phyloP scores from a whole-genome alignment of 1,140 invertebrate species.

The Drosophila kohkoa region DNA sequence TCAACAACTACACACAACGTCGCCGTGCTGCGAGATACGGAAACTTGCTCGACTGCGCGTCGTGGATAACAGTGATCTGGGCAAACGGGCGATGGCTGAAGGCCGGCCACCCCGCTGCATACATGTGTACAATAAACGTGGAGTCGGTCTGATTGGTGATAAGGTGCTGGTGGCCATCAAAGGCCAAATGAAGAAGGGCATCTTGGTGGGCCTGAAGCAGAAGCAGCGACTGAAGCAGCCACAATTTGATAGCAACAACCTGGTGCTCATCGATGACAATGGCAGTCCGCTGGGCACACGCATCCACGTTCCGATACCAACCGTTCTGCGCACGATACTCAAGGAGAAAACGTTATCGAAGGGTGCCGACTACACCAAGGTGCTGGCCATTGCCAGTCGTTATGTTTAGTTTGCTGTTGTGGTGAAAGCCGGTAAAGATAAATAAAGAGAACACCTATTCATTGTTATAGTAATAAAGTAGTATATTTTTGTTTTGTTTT shows the following conservation, averaged over 20 bases:
- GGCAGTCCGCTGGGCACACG: constrained; percentile 96
- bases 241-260: constrained; percentile 98
- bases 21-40: constrained; percentile 87
- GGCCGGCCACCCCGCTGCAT: constrained; percentile 96
- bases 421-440: background rate
- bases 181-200: constrained; percentile 98
- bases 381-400: constrained; percentile 95
- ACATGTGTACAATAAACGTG: constrained; percentile 94
- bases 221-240: constrained; percentile 93
- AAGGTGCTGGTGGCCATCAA: constrained; percentile 97
- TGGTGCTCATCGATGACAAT: constrained; percentile 98
- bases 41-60: constrained; percentile 93
- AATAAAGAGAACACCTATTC: constrained; percentile 15
- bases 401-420: constrained; percentile 90
- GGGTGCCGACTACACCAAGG: constrained; percentile 97
- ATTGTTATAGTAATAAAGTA: constrained; percentile 52
- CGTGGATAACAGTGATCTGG: constrained; percentile 98
- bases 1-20: constrained; percentile 86
- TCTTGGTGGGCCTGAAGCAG: constrained; percentile 96
- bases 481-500: constrained; percentile 49
- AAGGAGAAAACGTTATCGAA: constrained; percentile 93
- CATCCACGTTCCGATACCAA: constrained; percentile 97
- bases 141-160: constrained; percentile 89
- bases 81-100: constrained; percentile 96
- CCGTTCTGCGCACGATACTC: constrained; percentile 93